phyloP scores from a whole-genome alignment of 2,888 invertebrate species.

The Plemyria rubiginata region DNA sequence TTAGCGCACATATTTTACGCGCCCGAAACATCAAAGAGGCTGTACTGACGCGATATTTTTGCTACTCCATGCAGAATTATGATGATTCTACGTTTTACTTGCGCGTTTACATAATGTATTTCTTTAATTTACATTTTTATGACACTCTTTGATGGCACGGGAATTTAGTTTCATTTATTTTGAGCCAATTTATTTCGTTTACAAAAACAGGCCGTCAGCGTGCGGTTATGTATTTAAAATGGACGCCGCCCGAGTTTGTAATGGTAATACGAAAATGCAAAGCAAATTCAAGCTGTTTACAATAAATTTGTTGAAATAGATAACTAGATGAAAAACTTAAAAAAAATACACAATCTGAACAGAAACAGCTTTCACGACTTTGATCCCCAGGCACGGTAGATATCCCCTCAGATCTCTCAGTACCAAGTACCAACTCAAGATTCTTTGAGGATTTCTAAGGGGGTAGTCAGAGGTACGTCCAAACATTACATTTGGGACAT shows the following conservation, averaged over 20 bases:
- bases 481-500: too few relatives aligned
- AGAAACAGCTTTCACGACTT: too few relatives aligned
- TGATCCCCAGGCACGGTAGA: too few relatives aligned
- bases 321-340: too few relatives aligned
- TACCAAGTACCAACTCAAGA: too few relatives aligned
- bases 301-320: not conserved
- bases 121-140: constrained; percentile 44
- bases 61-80: constrained; percentile 32
- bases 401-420: too few relatives aligned
- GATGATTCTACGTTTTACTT: constrained; percentile 35
- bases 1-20: constrained; percentile 10
- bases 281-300: not conserved
- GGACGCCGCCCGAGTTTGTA: constrained; percentile 8
- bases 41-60: constrained; percentile 26
- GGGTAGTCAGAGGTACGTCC: too few relatives aligned
- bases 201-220: constrained; percentile 7
- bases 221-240: constrained; percentile 4
- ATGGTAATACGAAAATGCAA: not conserved
- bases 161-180: constrained; percentile 28
- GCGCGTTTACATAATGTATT: constrained; percentile 38
- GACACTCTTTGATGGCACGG: constrained; percentile 36
- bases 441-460: too few relatives aligned
- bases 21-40: constrained; percentile 38
- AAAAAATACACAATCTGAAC: too few relatives aligned
- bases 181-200: constrained; percentile 22